Base-by-base conservation (phyloP, 2,888 invertebrate species). In the Aphodius sticticus region DNA sequence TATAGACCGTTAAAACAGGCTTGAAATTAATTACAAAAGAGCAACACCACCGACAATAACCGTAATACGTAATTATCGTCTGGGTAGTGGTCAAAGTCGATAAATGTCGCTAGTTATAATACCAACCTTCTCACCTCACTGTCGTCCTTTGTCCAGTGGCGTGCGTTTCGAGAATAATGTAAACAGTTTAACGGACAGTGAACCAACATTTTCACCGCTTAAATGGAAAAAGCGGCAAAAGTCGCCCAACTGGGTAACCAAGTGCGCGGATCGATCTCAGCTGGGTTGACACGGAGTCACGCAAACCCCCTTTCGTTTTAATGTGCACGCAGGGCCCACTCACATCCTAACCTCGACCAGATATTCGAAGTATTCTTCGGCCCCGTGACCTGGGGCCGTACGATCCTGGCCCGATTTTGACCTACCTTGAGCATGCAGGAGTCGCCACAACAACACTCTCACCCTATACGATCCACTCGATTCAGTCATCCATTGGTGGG, bases 351-450 rank as follows among this genome's bases (percentile, higher is more conserved):
- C 70, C 70, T 70, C 15, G 70, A 4, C 15, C 69, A 69, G 14
- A 70, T 70, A 70, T 26, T 70, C 70, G 70, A 26, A n/a, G 70
- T 70, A 53, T 53, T 53, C 53, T 26, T 70, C 70, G 70, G 26
- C 70, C 15, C 16, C 26, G 70, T 70, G 70, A 70, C 70, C 70
- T 16, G 70, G 26, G 70, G 70, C 26, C 70, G 26, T 70, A 15
- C 15, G n/a, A 16, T 4, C 26, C 26, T 70, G 70, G 26, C 70
- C 2, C 5, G 70, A 70, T 70, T 70, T 70, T 70, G 70, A 70
- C 70, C 70, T 26, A 70, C 70, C 70, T 70, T 70, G 70, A 70
- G 70, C 7, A 7, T 70, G n/a, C 7, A 53, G 53, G 53, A 53
- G 53, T 53, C 12, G 53, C 9, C 53, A 9, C 53, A 53, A 26